These are phyloP conservation scores for Harpagifer antarcticus DNA, from an alignment of 2,797 vertebrate genomes.

Conservation along the genomic window DNA sequence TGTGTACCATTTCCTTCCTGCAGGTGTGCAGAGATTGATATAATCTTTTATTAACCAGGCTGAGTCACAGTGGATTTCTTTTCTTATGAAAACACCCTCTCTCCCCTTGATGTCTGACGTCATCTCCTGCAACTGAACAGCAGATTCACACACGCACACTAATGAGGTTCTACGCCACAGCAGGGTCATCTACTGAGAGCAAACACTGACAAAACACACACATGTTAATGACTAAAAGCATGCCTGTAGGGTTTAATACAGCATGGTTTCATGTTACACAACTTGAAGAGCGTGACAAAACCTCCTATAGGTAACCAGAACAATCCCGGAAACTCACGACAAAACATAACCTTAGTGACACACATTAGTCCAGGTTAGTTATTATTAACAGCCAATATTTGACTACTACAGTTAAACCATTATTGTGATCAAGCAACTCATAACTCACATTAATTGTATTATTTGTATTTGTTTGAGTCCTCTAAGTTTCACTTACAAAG, in stretches of 20 bases:
- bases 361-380: no score
- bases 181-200: conserved; percentile 50
- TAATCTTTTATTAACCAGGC: no score
- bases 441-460: no score
- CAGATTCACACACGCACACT: conserved; percentile 21
- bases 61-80: no score
- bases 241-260: conserved; percentile 24
- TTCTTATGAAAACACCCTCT: no score
- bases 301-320: neutral
- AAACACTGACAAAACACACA: conserved; percentile 41
- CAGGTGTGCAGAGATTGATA: conserved; percentile 36
- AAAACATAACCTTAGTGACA: no score
- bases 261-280: conserved; percentile 28
- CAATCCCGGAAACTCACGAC: neutral
- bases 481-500: neutral
- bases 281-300: conserved; percentile 15
- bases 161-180: conserved; percentile 55
- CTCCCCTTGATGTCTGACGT: no score
- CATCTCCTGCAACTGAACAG: no score
- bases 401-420: no score
- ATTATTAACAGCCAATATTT: no score
- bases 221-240: conserved; percentile 26
- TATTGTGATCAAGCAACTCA: no score
- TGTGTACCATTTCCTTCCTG: conserved; percentile 29
- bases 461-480: neutral